These are phyloP conservation scores for Arvicanthis niloticus DNA, from an alignment of 2,113 vertebrate species.

Conservation along the genomic window DNA sequence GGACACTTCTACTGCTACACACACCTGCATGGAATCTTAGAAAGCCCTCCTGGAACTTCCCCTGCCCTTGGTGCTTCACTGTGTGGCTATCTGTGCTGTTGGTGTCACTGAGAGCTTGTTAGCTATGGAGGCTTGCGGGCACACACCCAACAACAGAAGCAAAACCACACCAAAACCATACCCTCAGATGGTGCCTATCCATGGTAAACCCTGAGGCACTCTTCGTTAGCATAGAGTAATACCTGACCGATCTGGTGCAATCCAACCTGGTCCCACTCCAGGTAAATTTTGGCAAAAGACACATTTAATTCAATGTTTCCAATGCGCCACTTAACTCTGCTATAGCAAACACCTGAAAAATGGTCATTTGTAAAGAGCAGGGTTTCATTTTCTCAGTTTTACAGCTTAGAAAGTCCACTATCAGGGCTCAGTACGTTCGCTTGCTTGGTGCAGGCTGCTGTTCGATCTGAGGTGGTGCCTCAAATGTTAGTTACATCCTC, in stretches of 20 bases:
- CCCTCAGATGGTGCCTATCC: background rate
- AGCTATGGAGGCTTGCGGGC: background rate
- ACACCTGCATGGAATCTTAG: background rate
- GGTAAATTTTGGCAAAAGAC: background rate
- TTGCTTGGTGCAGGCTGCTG: background rate
- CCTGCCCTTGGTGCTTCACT: background rate
- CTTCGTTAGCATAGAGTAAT: background rate
- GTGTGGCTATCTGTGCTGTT: background rate
- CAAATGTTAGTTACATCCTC: background rate
- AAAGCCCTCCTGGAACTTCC: background rate
- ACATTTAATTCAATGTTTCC: background rate
- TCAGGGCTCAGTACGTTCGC: background rate
- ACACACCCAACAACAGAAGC: background rate
- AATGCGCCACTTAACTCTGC: background rate
- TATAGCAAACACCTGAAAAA: background rate
- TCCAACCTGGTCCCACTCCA: background rate
- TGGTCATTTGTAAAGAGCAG: background rate
- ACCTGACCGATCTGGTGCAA: background rate
- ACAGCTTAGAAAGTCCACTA: too few relatives aligned
- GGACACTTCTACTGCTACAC: background rate
- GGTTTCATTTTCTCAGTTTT: background rate
- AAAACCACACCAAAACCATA: background rate
- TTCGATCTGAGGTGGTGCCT: background rate
- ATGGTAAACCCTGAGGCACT: background rate
- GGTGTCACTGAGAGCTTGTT: background rate